Evolutionary conservation across 2,113 vertebrate genomes (phyloP), one percentile per base, ranked within the genome.

Genomic region (Planiliza haematocheilus): DNA sequence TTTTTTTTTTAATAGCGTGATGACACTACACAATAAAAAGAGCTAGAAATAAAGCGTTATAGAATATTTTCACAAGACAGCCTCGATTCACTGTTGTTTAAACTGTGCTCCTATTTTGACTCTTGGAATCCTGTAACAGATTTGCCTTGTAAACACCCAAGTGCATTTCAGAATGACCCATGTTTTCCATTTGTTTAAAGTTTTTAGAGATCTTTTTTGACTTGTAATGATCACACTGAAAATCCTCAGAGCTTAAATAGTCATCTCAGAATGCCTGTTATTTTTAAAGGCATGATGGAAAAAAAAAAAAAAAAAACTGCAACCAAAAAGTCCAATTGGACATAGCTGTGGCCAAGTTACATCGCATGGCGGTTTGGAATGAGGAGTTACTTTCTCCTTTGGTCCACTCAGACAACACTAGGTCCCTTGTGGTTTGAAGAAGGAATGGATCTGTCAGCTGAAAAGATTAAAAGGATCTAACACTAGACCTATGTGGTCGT

Each of bases 311-410:
- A 76, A 76, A 66, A 43, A 46, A 17, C n/a, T 16, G 9, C 36
- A 61, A 69, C 55, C 62, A 70, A 63, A 89, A 88, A 76, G 63
- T 70, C 50, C 48, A 81, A 58, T 62, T 39, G 53, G 59, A 80
- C 87, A 91, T 92, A 90, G 74, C 70, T 92, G 91, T 87, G 91
- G 93, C 79, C 57, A 50, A 71, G 79, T 86, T 90, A 80, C 77
- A 90, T 81, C 64, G 77, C 75, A 86, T 49, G 73, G 83, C 68
- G 84, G 75, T 85, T 91, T 88, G 81, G 70, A 81, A 81, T 21
- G 58, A 73, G 74, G 73, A 70, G 74, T 64, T 64, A 70, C 69
- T 80, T 89, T 88, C 77, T 85, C 73, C 70, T 85, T 85, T 61
- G 74, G 82, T 78, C 71, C 82, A 36, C 13, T 53, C 66, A 87